Base-by-base conservation (phyloP, 2,888 invertebrate species). In the Brenthis ino region DNA sequence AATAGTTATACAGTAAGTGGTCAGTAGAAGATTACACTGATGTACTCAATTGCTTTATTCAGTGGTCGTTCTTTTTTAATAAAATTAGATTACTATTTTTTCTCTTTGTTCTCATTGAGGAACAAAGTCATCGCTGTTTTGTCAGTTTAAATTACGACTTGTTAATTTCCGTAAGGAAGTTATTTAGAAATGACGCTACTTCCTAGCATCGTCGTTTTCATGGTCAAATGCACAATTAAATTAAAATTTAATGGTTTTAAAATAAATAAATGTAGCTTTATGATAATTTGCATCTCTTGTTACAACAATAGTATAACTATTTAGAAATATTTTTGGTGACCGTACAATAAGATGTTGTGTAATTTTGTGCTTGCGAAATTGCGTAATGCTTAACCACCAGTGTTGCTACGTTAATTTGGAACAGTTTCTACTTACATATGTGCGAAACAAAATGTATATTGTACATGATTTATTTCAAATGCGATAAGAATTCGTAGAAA, bases 1-100 rank as follows among this genome's bases (percentile, higher is more conserved):
- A 67, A 72, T 68, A 69, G 56, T 67, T 47, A 66, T 57, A 54
- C 64, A 55, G 53, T 71, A 65, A 70, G 66, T 72, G 75, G 71
- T 60, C 69, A 55, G 70, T 50, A 20, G 14, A 37, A 64, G 57
- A 64, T 67, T 20, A 24, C 43, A n/a, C 6, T 72, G 24, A 50
- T 43, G 53, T 28, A 24, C 60, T 61, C 47, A 64, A 14, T 64
- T 14, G 24, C 6, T 51, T 43, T 20, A 53, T 63, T 43, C 14
- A 54, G 24, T 53, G 53, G 37, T 14, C 20, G 20, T 12, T 16
- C 28, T 50, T 28, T 20, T 48, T 13, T n/a, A 60, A 48, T 48
- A 60, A 16, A 50, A 60, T 50, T 33, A 28, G 28, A 50, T n/a
- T 3, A 48, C n/a, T 3, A 48, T 12, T 50, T 47, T 58, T 58